These are phyloP conservation scores for Halocynthia roretzi DNA, from an alignment of 23 tunicate genomes.

Conservation along the genomic window DNA sequence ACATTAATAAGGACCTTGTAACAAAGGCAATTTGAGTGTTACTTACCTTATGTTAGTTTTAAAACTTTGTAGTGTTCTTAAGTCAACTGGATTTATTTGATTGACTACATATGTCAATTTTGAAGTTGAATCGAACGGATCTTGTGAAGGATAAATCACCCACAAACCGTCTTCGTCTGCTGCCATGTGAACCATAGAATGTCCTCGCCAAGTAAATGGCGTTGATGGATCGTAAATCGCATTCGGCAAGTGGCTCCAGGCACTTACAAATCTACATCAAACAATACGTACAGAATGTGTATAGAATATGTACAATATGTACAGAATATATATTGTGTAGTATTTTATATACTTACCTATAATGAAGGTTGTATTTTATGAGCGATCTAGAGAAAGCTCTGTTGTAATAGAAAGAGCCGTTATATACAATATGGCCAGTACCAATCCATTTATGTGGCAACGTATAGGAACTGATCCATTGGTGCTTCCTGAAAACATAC, in stretches of 20 bases:
- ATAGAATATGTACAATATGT: background rate
- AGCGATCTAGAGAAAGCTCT: slow-evolving; percentile 84
- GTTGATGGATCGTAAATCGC: slow-evolving; percentile 62
- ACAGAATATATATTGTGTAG: background rate
- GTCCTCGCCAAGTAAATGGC: slow-evolving; percentile 87
- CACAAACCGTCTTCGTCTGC: slow-evolving; percentile 81
- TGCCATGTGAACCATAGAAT: slow-evolving; percentile 63
- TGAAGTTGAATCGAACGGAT: slow-evolving; percentile 29
- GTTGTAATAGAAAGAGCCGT: slow-evolving; percentile 89
- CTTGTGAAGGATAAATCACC: slow-evolving; percentile 78
- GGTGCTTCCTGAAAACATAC: slow-evolving; percentile 37
- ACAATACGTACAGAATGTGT: background rate
- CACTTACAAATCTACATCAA: slow-evolving; percentile 53
- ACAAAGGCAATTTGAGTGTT: too few relatives aligned
- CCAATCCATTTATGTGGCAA: slow-evolving; percentile 94
- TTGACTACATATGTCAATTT: slow-evolving; percentile 47
- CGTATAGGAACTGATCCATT: slow-evolving; percentile 61
- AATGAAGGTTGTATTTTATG: slow-evolving; percentile 68
- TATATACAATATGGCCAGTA: slow-evolving; percentile 93
- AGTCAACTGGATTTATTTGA: slow-evolving; percentile 60
- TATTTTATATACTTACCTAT: slow-evolving; percentile 40
- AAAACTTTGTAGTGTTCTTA: slow-evolving; percentile 27
- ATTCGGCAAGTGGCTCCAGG: slow-evolving; percentile 74
- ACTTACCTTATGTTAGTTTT: slow-evolving; percentile 36
- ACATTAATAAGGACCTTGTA: too few relatives aligned